Conservation (phyloP, 2,888 invertebrate species). For the Stramonita haemastoma region DNA sequence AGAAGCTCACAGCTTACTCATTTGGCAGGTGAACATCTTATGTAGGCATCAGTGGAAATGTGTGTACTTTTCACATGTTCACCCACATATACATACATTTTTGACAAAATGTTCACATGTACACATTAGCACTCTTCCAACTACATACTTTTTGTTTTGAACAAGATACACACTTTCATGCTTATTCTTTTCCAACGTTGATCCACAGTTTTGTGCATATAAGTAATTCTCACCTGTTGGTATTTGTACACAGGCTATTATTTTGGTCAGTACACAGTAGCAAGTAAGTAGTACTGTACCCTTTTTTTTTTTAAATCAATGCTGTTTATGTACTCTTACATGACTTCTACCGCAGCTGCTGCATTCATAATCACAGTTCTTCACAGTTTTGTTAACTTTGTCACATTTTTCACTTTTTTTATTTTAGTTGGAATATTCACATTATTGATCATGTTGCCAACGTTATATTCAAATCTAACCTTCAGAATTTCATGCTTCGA, state of each 20-base stretch:
- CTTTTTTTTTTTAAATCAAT: not conserved
- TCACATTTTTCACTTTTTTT: not conserved
- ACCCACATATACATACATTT: too few relatives aligned
- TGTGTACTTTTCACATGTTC: too few relatives aligned
- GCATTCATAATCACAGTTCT: not conserved
- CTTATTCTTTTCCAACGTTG: too few relatives aligned
- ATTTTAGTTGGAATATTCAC: not conserved
- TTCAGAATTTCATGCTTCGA: not conserved
- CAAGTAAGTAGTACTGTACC: slow-evolving; percentile 6
- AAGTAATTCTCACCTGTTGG: not conserved
- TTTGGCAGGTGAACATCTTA: too few relatives aligned
- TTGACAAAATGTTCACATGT: too few relatives aligned
- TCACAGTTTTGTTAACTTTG: not conserved
- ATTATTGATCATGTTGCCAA: not conserved
- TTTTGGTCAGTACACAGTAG: not conserved
- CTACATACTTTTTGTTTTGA: too few relatives aligned
- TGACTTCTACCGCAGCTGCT: not conserved
- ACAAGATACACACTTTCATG: too few relatives aligned
- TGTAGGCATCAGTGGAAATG: too few relatives aligned
- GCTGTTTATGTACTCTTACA: not conserved
- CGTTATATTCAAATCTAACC: not conserved
- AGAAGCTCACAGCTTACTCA: too few relatives aligned
- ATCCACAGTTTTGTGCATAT: not conserved
- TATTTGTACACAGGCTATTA: not conserved
- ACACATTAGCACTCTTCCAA: too few relatives aligned